Conservation (phyloP, 2,113 vertebrate species). For the Ciconia stormi region DNA sequence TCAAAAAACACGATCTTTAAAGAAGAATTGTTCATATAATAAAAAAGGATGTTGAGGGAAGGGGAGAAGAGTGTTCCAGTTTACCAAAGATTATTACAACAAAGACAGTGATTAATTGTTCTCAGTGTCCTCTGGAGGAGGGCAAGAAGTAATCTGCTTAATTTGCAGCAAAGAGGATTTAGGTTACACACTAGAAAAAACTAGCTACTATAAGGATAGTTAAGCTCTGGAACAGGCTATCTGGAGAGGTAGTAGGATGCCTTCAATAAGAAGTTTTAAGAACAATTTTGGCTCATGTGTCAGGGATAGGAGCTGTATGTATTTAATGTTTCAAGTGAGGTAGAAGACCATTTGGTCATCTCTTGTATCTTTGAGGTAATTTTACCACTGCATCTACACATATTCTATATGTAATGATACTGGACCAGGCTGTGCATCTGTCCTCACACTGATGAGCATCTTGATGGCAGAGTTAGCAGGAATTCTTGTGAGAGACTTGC, state of each 20-base stretch:
- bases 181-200: background rate
- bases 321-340: background rate
- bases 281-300: background rate
- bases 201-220: background rate
- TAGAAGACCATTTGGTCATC: background rate
- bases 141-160: slow-evolving; percentile 5
- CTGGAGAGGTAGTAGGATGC: background rate
- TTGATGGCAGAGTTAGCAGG: background rate
- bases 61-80: background rate
- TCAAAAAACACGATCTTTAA: background rate
- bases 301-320: background rate
- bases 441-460: background rate
- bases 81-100: background rate
- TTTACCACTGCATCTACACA: background rate
- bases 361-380: background rate
- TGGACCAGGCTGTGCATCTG: background rate
- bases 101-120: background rate
- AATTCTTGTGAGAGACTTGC: background rate
- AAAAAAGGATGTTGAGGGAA: background rate
- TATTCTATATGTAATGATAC: accelerated
- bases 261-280: background rate
- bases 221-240: background rate
- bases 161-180: slow-evolving; percentile 47
- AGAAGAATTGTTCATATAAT: background rate
- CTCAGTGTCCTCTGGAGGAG: background rate